A percentile compares a stretch with the other conserved stretches of the same genome.
Conservation (phyloP, 53 echinoderm and acorn worm genomes). For the Luidia sarsii region DNA sequence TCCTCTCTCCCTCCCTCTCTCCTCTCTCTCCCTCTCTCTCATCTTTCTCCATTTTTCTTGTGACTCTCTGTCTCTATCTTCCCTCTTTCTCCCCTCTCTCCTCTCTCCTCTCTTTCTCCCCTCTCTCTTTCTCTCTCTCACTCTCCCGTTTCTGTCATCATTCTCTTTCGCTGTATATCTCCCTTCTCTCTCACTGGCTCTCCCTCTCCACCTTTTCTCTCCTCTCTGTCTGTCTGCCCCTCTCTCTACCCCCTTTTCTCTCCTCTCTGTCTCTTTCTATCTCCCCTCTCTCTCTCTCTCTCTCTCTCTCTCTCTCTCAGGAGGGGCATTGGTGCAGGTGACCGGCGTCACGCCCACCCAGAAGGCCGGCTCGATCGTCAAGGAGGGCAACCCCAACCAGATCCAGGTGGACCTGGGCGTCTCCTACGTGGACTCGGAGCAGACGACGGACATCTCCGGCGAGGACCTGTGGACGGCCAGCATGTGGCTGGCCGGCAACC, state of each 20-base stretch:
- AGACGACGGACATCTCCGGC: slow-evolving; percentile 60
- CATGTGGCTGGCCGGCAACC: slow-evolving; percentile 65
- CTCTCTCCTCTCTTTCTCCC: too few relatives aligned
- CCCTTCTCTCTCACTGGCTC: too few relatives aligned
- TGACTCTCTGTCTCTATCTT: too few relatives aligned
- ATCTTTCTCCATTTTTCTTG: too few relatives aligned
- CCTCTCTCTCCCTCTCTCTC: too few relatives aligned
- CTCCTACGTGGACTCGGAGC: slow-evolving; percentile 52
- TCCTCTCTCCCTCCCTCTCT: too few relatives aligned
- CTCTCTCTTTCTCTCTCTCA: background rate
- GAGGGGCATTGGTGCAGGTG: slow-evolving; percentile 64
- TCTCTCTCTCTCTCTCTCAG: slow-evolving; percentile 32
- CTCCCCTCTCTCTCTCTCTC: too few relatives aligned
- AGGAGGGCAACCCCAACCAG: slow-evolving; percentile 63
- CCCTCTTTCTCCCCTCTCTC: too few relatives aligned
- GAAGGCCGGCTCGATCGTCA: slow-evolving; percentile 40
- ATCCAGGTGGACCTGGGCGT: slow-evolving; percentile 74
- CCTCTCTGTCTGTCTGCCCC: background rate
- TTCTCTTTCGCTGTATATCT: too few relatives aligned
- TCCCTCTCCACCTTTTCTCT: too few relatives aligned
- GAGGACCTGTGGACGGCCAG: slow-evolving; percentile 70
- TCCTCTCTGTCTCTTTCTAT: too few relatives aligned
- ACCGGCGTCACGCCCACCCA: slow-evolving; percentile 12
- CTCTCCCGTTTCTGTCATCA: background rate
- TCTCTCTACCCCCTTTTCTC: background rate